These are phyloP conservation scores for Phortica okadai DNA, from an alignment of 2,888 invertebrate genomes.

Conservation along the genomic window DNA sequence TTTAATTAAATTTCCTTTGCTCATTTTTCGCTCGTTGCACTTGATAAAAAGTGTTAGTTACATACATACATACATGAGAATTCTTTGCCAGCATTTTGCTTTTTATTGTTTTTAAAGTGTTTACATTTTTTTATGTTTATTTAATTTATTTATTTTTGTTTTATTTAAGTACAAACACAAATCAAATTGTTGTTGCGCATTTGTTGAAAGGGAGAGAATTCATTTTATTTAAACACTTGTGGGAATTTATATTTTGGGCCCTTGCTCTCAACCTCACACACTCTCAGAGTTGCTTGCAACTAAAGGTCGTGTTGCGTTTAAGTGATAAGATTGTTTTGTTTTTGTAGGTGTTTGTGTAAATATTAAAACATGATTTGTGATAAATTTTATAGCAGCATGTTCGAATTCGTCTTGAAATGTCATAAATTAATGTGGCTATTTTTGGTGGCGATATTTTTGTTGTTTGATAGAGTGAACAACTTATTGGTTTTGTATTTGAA, in stretches of 20 bases:
- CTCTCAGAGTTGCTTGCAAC: not conserved
- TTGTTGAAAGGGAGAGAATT: constrained; percentile 40
- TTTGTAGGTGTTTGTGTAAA: not conserved
- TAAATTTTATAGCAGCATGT: too few relatives aligned
- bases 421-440: too few relatives aligned
- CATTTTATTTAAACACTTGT: constrained; percentile 56
- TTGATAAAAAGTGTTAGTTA: too few relatives aligned
- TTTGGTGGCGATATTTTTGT: too few relatives aligned
- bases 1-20: too few relatives aligned
- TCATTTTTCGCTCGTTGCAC: too few relatives aligned
- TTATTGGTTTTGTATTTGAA: too few relatives aligned
- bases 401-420: too few relatives aligned
- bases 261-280: not conserved
- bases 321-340: not conserved
- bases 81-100: constrained; percentile 1
- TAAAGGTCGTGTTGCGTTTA: not conserved
- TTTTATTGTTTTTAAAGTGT: constrained; percentile 16
- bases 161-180: constrained; percentile 53
- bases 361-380: too few relatives aligned
- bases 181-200: constrained; percentile 39
- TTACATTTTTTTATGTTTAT: constrained; percentile 10
- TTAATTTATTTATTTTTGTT: constrained; percentile 21
- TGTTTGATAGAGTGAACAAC: too few relatives aligned
- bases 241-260: constrained; percentile 45
- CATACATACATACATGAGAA: too few relatives aligned